Evolutionary conservation across 2,113 vertebrate species (phyloP), one percentile per base, ranked within the genome.

Genomic region (Phalacrocorax carbo): DNA sequence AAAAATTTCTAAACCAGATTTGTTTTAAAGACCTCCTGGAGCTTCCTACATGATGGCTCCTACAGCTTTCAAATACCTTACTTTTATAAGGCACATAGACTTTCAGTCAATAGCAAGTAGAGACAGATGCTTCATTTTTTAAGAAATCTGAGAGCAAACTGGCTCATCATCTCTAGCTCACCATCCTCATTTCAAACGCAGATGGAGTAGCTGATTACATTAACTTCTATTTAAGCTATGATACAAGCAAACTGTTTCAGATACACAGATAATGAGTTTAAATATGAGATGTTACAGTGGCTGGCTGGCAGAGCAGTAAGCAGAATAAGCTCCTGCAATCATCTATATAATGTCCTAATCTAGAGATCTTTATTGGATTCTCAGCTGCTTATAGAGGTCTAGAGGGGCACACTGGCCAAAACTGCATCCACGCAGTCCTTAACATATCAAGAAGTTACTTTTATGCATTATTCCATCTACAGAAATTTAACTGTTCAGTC

Each of bases 161-260:
- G 86, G 88, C 88, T 96, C 76, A 51, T 85, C 79, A 90, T 95
- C 66, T 91, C 68, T 83, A 93, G 90, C 60, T 90, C 88, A 62
- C 82, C 76, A 86, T 78, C 71, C 86, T 93, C 42, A 3, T 86
- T 94, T 90, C 88, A 94, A 96, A 95, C 51, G 18, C 95, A 96
- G 95, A 96, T 96, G 96, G 96, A 96, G 90, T 40, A 92, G 93
- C 72, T 96, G 93, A 96, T 96, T 95, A 97, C 85, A 95, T 97
- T 96, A 96, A 92, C 95, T 95, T 93, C 92, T 96, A 93, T 96
- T 97, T 97, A 97, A 93, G 94, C 94, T 96, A 93, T 90, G 95
- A 96, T 92, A 96, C 60, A 92, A 93, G 90, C 90, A 97, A 96
- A 97, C 95, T 96, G 96, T 96, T 92, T 96, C 95, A 96, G 93